These are phyloP conservation scores for Callipepla squamata DNA, from an alignment of 2,113 vertebrate species.

Conservation along the genomic window DNA sequence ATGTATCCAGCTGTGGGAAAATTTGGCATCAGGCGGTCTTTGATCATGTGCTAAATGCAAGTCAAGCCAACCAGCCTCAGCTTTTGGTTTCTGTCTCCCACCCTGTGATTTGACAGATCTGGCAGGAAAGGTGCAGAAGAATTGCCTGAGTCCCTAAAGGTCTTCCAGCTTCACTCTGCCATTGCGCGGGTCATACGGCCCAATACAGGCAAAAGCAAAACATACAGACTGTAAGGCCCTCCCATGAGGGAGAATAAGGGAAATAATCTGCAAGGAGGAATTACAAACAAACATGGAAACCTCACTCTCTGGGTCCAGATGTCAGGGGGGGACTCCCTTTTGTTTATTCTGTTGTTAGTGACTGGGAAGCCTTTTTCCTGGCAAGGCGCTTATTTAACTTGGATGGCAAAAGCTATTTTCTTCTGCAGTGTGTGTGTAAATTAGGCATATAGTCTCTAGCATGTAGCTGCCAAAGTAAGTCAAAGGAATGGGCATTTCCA, in stretches of 20 bases:
- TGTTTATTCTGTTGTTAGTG: not conserved
- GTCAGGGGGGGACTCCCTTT: not conserved
- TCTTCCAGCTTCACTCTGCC: not conserved
- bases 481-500: not conserved
- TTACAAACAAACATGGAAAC: not conserved
- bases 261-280: not conserved
- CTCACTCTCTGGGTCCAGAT: not conserved
- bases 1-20: not conserved
- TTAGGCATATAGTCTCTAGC: not conserved
- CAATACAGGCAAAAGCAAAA: not conserved
- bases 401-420: not conserved
- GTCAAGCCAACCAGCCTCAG: not conserved
- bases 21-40: not conserved
- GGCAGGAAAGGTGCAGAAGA: not conserved
- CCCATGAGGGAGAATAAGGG: not conserved
- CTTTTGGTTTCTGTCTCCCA: not conserved
- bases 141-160: not conserved
- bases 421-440: not conserved
- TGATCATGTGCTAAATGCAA: not conserved
- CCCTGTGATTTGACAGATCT: not conserved
- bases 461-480: conserved; percentile 28
- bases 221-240: not conserved
- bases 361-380: conserved; percentile 1
- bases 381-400: conserved; percentile 15
- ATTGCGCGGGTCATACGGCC: not conserved